Percentiles rank a stretch among this genome's conserved stretches.
Conservation (phyloP, 2,113 vertebrate species). For the Gallinago undulata region DNA sequence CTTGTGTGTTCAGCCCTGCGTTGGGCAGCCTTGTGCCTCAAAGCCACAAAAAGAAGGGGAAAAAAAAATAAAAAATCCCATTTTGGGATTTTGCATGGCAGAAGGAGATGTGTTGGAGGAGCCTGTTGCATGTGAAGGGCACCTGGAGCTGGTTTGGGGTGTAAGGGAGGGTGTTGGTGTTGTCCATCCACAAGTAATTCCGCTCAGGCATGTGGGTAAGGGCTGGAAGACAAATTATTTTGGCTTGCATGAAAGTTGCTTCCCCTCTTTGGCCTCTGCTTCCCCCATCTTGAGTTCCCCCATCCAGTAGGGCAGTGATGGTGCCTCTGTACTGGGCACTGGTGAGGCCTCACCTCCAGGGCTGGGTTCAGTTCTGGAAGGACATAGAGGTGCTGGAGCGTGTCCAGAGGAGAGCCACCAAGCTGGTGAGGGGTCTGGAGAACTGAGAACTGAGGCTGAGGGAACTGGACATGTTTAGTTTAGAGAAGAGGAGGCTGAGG, state of each 20-base stretch:
- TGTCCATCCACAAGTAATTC: rapidly evolving
- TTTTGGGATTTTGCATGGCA: not conserved
- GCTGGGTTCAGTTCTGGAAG: too few relatives aligned
- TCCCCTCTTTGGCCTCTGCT: not conserved
- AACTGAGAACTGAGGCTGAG: too few relatives aligned
- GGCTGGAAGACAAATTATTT: not conserved
- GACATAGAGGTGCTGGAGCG: too few relatives aligned
- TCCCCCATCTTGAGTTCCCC: not conserved
- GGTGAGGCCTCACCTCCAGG: too few relatives aligned
- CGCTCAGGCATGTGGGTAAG: too few relatives aligned
- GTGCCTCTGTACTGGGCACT: too few relatives aligned
- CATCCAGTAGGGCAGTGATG: too few relatives aligned
- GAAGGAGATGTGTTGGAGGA: not conserved
- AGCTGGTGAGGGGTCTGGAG: too few relatives aligned
- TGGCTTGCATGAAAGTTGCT: rapidly evolving
- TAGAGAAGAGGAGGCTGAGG: too few relatives aligned
- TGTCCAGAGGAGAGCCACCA: too few relatives aligned
- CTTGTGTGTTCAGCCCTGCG: not conserved
- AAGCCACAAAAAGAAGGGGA: not conserved
- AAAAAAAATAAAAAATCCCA: not conserved
- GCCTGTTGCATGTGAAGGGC: too few relatives aligned
- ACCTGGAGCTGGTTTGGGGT: not conserved
- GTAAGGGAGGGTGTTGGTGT: not conserved
- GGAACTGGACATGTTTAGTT: too few relatives aligned
- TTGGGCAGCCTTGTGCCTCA: not conserved